A percentile compares a stretch with the other conserved stretches of the same genome.
These are phyloP conservation scores for Ranitomeya variabilis DNA, from an alignment of 2,113 vertebrate genomes.

Conservation along the genomic window DNA sequence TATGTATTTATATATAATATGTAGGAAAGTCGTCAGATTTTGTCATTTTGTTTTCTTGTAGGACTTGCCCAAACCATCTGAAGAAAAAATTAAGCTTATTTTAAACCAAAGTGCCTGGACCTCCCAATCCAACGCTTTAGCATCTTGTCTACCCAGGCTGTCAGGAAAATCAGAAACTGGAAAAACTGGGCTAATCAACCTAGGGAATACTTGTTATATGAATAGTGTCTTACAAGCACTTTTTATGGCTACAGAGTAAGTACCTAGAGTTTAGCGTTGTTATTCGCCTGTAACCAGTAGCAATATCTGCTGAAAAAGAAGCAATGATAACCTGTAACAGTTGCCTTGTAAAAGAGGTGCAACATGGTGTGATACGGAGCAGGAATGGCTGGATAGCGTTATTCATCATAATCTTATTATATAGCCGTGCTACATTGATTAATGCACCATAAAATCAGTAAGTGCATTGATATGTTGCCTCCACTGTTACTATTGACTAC, in stretches of 20 bases:
- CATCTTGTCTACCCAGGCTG: constrained; percentile 85
- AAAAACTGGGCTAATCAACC: constrained; percentile 94
- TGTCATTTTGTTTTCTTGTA: constrained; percentile 63
- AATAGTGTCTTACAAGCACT: constrained; percentile 97
- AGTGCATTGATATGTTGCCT: too few species aligned
- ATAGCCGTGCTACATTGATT: too few species aligned
- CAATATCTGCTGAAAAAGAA: not conserved
- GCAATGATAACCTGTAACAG: not conserved
- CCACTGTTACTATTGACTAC: too few species aligned
- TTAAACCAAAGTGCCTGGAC: constrained; percentile 98
- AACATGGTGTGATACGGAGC: not conserved
- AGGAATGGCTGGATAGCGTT: not conserved
- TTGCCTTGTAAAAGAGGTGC: not conserved
- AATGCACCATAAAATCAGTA: too few species aligned
- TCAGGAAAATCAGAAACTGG: constrained; percentile 96
- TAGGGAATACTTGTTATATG: constrained; percentile 98
- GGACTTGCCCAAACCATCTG: constrained; percentile 90
- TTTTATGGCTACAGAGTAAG: constrained; percentile 99
- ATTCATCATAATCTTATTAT: too few species aligned
- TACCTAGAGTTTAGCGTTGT: constrained; percentile 48
- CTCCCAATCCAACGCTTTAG: constrained; percentile 91
- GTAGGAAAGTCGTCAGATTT: not conserved
- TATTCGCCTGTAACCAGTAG: not conserved
- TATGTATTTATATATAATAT: too few species aligned
- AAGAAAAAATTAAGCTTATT: constrained; percentile 93